These are phyloP conservation scores for Limnothrissa miodon DNA, from an alignment of 2,113 vertebrate genomes.

Conservation along the genomic window DNA sequence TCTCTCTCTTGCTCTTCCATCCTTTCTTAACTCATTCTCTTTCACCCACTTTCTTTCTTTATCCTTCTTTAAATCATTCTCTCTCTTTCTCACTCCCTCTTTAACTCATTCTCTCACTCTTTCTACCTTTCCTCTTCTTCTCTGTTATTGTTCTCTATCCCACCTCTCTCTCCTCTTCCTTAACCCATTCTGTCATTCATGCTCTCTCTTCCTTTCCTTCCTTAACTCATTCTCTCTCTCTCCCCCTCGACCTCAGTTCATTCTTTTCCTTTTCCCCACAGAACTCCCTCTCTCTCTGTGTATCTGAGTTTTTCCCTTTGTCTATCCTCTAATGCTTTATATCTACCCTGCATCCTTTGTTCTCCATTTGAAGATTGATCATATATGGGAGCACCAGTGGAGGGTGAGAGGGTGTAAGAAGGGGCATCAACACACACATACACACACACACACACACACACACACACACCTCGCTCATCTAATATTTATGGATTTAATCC, in stretches of 20 bases:
- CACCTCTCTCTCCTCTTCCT: conserved; percentile 2
- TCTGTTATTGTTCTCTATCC: no score
- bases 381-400: background rate
- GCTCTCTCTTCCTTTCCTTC: background rate
- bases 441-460: no score
- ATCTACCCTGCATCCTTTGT: background rate
- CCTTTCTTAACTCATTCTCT: no score
- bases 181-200: no score
- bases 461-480: conserved; percentile 39
- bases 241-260: background rate
- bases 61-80: background rate
- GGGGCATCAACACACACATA: conserved; percentile 39
- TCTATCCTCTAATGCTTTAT: background rate
- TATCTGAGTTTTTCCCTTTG: background rate
- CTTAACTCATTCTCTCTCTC: background rate
- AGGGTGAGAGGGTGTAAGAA: conserved; percentile 43
- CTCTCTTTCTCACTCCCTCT: no score
- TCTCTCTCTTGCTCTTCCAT: background rate
- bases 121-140: no score
- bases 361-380: conserved; percentile 33
- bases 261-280: no score
- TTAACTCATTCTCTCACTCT: no score
- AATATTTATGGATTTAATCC: conserved; percentile 49
- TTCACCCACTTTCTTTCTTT: background rate
- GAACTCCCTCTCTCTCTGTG: background rate